Base-by-base conservation (phyloP, 1,140 invertebrate genomes). In the Apis laboriosa region DNA sequence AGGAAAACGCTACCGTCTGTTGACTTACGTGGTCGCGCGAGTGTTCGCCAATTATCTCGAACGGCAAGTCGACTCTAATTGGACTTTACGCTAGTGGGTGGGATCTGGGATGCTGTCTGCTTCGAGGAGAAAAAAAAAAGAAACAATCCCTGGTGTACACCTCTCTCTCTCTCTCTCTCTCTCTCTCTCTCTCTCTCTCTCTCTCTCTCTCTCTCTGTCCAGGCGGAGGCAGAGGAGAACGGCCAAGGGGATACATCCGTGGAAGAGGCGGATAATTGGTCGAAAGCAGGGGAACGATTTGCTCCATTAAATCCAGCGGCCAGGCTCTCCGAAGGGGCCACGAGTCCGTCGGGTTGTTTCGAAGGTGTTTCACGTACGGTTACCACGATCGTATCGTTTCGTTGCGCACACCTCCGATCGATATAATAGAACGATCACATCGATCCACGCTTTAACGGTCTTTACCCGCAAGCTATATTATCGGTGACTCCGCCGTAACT, bases 11-110 rank as follows among this genome's bases (percentile, higher is more conserved):
- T 91, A 91, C 90, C 86, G 90, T 86, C 87, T 68, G 61, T 56
- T 92, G 89, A 92, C 88, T 91, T 92, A 92, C 89, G 89, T 92
- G 84, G 86, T 90, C 86, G 86, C 83, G 77, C 88, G 86, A 91
- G 88, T 92, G 90, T 92, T 92, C 88, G 90, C 91, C 90, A 92
- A 92, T 92, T 92, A 92, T 92, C 91, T 90, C 86, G 82, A 89
- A 92, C 91, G 90, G 84, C 89, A 91, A 91, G 90, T 90, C 91
- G 87, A 88, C 90, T 92, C 92, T 93, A 93, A 93, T 93, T 93
- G 92, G 92, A 91, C 90, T 92, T 92, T 90, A 81, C 80, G 86
- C 78, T 89, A 71, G 92, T 93, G 91, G 91, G 92, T 93, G 91
- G 91, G 90, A 90, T 92, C 89, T 56, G 87, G 86, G 83, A 90